phyloP scores from a whole-genome alignment of 2,113 vertebrate species.

The Cyphomyrus plagiostoma region DNA sequence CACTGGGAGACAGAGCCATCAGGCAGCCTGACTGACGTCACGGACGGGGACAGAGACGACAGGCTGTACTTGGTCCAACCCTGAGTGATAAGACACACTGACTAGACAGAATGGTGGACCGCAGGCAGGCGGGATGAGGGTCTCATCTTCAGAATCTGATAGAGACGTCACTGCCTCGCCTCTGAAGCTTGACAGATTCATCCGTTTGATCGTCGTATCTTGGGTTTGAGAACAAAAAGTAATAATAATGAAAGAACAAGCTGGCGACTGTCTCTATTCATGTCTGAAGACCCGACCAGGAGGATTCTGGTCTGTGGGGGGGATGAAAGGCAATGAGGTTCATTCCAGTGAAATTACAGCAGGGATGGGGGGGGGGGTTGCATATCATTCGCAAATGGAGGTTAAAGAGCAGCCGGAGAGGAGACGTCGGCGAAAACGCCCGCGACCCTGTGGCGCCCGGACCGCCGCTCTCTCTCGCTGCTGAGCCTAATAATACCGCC shows the following conservation, averaged over 20 bases:
- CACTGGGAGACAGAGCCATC: not conserved
- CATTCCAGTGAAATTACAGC: slow-evolving; percentile 65
- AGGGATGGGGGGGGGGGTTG: slow-evolving; percentile 38
- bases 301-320: slow-evolving; percentile 64
- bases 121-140: slow-evolving; percentile 3
- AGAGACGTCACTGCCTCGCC: slow-evolving; percentile 53
- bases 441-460: slow-evolving; percentile 50
- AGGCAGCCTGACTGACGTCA: not conserved
- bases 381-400: slow-evolving; percentile 55
- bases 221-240: slow-evolving; percentile 27
- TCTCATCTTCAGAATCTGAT: not conserved
- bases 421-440: slow-evolving; percentile 43
- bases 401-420: slow-evolving; percentile 44
- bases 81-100: not conserved
- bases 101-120: not conserved
- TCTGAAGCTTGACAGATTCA: slow-evolving; percentile 32
- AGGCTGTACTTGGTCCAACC: not conserved
- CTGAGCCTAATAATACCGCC: slow-evolving; percentile 44
- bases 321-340: slow-evolving; percentile 67
- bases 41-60: not conserved
- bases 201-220: slow-evolving; percentile 57
- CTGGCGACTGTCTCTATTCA: slow-evolving; percentile 67
- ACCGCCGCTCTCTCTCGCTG: slow-evolving; percentile 31
- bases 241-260: slow-evolving; percentile 74
- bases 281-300: slow-evolving; percentile 68